Evolutionary conservation across 2,797 vertebrate genomes (phyloP).

Genomic region (Spondyliosoma cantharus): DNA sequence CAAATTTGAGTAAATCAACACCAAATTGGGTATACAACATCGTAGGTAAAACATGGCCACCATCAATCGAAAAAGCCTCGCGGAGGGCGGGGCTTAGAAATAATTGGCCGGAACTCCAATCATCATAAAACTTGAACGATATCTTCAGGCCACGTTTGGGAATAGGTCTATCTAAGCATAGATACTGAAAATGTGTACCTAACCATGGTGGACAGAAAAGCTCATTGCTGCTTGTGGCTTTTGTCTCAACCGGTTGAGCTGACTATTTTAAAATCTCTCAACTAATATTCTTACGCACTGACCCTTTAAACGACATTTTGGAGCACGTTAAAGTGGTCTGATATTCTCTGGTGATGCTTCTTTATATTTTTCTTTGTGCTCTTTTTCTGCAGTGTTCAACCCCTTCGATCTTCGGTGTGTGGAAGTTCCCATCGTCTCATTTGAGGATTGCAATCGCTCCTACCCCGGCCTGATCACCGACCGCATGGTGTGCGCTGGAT

Average conservation of each 20-base stretch:
- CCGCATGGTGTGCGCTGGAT: slow-evolving; percentile 84
- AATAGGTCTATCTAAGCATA: background rate
- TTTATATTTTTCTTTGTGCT: slow-evolving; percentile 5
- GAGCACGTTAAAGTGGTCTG: background rate
- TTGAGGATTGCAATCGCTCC: slow-evolving; percentile 71
- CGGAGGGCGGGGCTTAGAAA: too few relatives aligned
- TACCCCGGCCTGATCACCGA: slow-evolving; percentile 80
- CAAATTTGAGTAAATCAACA: too few relatives aligned
- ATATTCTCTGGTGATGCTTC: background rate
- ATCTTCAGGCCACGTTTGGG: background rate
- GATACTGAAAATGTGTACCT: background rate
- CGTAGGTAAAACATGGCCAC: too few relatives aligned
- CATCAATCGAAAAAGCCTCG: too few relatives aligned
- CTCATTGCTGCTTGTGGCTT: too few relatives aligned
- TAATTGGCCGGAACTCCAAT: background rate
- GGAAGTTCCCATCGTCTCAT: slow-evolving; percentile 78
- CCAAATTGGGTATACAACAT: too few relatives aligned
- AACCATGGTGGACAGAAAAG: background rate
- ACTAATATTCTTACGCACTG: too few relatives aligned
- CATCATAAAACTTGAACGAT: background rate
- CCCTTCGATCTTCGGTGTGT: slow-evolving; percentile 83
- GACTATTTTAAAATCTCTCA: too few relatives aligned
- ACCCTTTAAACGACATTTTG: too few relatives aligned
- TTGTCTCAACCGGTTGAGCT: too few relatives aligned
- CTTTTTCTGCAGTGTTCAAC: slow-evolving; percentile 78